Conservation (phyloP, 2,113 vertebrate genomes). For the Tenrec ecaudatus region DNA sequence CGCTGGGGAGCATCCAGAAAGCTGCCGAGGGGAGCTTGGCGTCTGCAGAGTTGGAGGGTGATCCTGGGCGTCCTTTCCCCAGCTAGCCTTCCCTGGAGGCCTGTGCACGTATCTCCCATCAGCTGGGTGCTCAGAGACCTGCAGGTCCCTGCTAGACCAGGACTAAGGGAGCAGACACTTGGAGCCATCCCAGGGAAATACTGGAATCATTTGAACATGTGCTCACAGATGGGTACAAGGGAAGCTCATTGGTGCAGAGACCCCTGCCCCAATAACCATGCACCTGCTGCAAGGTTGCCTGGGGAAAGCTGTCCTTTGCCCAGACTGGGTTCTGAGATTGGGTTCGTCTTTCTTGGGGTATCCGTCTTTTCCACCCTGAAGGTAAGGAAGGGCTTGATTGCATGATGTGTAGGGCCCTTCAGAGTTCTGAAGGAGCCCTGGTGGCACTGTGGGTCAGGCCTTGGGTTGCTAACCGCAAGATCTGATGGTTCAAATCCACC, state of each 20-base stretch:
- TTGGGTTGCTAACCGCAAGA: too few relatives aligned
- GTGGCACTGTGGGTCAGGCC: too few relatives aligned
- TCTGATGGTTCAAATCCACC: too few relatives aligned
- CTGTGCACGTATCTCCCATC: background rate
- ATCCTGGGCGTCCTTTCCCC: background rate
- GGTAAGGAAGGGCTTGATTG: background rate
- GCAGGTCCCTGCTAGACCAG: background rate
- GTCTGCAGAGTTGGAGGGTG: background rate
- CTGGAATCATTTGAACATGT: conserved; percentile 63
- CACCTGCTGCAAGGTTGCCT: background rate
- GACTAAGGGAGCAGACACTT: conserved; percentile 41
- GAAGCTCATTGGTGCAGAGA: background rate
- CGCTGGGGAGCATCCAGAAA: background rate
- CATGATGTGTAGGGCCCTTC: background rate
- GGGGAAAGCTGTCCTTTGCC: background rate
- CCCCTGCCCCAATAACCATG: background rate
- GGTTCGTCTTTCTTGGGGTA: background rate
- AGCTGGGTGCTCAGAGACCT: background rate
- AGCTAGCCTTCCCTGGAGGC: background rate
- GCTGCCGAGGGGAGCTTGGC: fast-evolving
- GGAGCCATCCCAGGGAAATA: conserved; percentile 81
- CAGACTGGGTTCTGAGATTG: background rate
- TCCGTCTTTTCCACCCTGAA: background rate
- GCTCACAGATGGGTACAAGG: conserved; percentile 63
- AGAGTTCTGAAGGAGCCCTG: background rate